phyloP scores from a whole-genome alignment of 2,888 invertebrate species.

The Synergus itoensis region DNA sequence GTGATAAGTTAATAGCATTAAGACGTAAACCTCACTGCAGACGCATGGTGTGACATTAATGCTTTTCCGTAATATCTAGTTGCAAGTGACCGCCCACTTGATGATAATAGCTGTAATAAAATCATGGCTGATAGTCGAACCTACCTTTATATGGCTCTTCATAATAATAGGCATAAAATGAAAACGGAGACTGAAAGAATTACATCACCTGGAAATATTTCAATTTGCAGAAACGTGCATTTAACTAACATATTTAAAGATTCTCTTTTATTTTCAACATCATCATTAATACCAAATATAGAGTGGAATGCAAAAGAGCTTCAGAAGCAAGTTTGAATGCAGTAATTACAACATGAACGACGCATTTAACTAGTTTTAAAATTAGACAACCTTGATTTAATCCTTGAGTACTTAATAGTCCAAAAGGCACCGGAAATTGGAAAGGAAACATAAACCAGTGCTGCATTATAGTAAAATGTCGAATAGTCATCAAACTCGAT shows the following conservation, averaged over 20 bases:
- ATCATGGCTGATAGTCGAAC: conserved; percentile 6
- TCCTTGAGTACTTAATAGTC: conserved; percentile 13
- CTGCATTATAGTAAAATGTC: background rate
- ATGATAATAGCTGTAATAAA: conserved; percentile 26
- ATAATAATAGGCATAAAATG: conserved; percentile 1
- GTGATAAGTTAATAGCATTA: conserved; percentile 19
- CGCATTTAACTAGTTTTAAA: conserved; percentile 34
- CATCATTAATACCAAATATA: background rate
- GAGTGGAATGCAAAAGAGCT: background rate
- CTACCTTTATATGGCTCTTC: conserved; percentile 29
- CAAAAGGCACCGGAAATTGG: conserved; percentile 23
- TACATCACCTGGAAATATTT: background rate
- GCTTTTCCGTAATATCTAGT: conserved; percentile 37
- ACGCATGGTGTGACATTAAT: conserved; percentile 17
- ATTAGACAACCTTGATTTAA: conserved; percentile 22
- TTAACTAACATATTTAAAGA: too few relatives aligned
- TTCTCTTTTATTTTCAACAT: background rate
- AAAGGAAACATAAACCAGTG: conserved; percentile 14
- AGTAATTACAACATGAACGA: background rate
- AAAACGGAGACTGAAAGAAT: background rate
- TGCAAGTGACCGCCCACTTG: conserved; percentile 32
- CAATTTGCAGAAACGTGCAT: background rate
- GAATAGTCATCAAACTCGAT: background rate
- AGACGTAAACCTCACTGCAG: conserved; percentile 15
- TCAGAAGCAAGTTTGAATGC: background rate